phyloP scores from a whole-genome alignment of 2,113 vertebrate genomes.

The Cephalophus harveyi region DNA sequence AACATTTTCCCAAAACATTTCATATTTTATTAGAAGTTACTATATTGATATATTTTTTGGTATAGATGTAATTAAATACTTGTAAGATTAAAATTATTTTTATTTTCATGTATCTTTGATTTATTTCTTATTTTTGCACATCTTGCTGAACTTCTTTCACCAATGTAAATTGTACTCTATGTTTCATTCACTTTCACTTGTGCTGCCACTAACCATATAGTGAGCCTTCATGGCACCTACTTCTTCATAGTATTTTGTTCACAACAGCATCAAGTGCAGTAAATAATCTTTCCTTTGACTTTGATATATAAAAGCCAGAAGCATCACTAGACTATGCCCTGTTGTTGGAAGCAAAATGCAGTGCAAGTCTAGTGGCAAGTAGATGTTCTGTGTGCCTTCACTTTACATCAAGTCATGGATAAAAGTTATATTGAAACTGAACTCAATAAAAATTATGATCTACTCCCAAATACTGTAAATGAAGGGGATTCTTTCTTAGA shows the following conservation, averaged over 20 bases:
- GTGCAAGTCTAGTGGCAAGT: background rate
- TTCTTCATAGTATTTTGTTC: background rate
- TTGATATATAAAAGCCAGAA: background rate
- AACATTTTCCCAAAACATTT: too few relatives aligned
- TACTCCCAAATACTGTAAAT: background rate
- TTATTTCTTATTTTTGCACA: too few relatives aligned
- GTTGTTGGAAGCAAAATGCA: background rate
- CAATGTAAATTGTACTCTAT: background rate
- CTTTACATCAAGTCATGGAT: background rate
- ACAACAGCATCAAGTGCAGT: background rate
- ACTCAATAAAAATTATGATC: background rate
- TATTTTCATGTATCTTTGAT: too few relatives aligned
- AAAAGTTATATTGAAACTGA: background rate
- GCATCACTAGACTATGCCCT: background rate
- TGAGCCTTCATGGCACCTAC: background rate
- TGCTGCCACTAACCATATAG: background rate
- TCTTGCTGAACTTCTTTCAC: background rate
- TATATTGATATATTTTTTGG: too few relatives aligned
- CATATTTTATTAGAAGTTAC: too few relatives aligned
- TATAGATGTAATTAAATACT: too few relatives aligned
- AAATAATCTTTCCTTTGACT: background rate
- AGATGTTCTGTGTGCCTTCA: background rate
- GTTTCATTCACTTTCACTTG: background rate
- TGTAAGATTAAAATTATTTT: too few relatives aligned
- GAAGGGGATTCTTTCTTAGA: background rate